A percentile compares a stretch with the other conserved stretches of the same genome.
These are phyloP conservation scores for Porites lutea DNA, from an alignment of 64 coral and sea anemone genomes.

Conservation along the genomic window DNA sequence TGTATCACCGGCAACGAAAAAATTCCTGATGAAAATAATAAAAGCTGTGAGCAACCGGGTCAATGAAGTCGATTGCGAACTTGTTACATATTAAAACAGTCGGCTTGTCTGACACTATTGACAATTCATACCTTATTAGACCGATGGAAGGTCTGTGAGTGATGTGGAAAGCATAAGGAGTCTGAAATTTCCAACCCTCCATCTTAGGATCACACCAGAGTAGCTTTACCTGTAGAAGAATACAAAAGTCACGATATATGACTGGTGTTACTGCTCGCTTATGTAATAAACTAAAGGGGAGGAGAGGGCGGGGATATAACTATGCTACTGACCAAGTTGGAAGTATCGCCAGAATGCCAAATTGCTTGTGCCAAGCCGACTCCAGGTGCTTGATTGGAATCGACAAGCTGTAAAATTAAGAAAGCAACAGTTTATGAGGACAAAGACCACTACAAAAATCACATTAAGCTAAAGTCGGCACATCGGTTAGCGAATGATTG, in stretches of 20 bases:
- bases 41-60: too few relatives aligned
- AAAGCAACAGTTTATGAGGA: background rate
- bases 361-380: conserved; percentile 55
- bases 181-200: conserved; percentile 77
- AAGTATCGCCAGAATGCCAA: conserved; percentile 84
- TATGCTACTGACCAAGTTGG: conserved; percentile 37
- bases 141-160: conserved; percentile 76
- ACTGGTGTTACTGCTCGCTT: too few relatives aligned
- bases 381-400: conserved; percentile 66
- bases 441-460: too few relatives aligned
- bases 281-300: too few relatives aligned
- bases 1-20: too few relatives aligned
- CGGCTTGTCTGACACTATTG: background rate
- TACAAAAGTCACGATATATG: too few relatives aligned
- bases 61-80: too few relatives aligned
- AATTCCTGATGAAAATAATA: too few relatives aligned
- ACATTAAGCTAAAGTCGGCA: too few relatives aligned
- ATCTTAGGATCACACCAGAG: conserved; percentile 82
- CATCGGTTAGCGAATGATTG: too few relatives aligned
- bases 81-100: too few relatives aligned
- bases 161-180: conserved; percentile 69
- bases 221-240: conserved; percentile 56
- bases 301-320: background rate
- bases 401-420: conserved; percentile 37
- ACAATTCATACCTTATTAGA: conserved; percentile 57